A percentile compares a stretch with the other conserved stretches of the same genome.
Evolutionary conservation across 2,797 vertebrate species (phyloP).

Genomic region (Cossypha caffra): DNA sequence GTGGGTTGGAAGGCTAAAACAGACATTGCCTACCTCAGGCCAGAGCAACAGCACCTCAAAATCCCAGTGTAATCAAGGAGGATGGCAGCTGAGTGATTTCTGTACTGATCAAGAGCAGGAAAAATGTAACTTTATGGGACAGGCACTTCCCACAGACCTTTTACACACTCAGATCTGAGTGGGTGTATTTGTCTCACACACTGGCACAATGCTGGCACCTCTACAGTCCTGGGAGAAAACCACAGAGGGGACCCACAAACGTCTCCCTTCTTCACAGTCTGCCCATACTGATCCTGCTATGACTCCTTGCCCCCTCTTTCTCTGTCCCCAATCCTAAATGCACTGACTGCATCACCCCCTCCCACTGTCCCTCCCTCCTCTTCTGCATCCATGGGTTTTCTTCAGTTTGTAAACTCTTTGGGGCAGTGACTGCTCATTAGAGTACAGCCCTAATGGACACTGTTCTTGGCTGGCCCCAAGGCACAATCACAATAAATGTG

Average conservation of each 20-base stretch:
- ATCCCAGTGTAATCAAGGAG: not conserved
- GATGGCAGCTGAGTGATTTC: not conserved
- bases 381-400: not conserved
- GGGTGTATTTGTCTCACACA: not conserved
- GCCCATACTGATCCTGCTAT: rapidly evolving
- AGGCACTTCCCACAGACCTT: not conserved
- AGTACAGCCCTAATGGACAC: not conserved
- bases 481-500: not conserved
- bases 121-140: not conserved
- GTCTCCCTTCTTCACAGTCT: not conserved
- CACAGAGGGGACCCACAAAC: not conserved
- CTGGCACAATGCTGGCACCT: not conserved
- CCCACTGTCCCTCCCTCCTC: not conserved
- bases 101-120: not conserved
- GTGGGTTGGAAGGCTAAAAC: not conserved
- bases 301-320: not conserved
- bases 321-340: rapidly evolving
- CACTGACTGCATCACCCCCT: not conserved
- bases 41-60: not conserved
- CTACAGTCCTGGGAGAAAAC: not conserved
- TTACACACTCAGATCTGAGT: not conserved
- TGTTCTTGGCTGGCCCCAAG: not conserved
- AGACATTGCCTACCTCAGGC: not conserved
- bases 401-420: not conserved
- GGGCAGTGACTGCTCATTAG: not conserved